A percentile compares a stretch with the other conserved stretches of the same genome.
These are phyloP conservation scores for Tortricodes alternella DNA, from an alignment of 2,888 invertebrate species.

Conservation along the genomic window DNA sequence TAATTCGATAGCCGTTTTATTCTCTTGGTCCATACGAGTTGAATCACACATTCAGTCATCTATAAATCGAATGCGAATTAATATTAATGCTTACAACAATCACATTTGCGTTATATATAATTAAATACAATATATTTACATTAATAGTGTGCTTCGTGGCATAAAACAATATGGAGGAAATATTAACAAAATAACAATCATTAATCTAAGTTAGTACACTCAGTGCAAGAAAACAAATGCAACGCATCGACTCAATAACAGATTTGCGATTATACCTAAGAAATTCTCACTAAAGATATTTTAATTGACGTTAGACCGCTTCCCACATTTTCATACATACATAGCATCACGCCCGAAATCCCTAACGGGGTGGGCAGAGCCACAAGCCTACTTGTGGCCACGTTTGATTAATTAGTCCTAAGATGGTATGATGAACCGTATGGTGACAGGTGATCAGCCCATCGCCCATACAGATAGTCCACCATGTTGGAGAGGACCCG, in stretches of 20 bases:
- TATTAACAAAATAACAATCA: slow-evolving; percentile 18
- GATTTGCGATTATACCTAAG: too few relatives aligned
- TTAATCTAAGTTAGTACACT: slow-evolving; percentile 15
- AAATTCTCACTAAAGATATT: background rate
- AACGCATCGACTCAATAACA: slow-evolving; percentile 11
- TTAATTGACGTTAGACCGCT: background rate
- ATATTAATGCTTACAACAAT: slow-evolving; percentile 6
- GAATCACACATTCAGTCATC: slow-evolving; percentile 37
- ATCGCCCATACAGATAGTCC: too few relatives aligned
- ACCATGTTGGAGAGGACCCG: too few relatives aligned
- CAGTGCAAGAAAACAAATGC: slow-evolving; percentile 24
- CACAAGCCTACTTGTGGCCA: too few relatives aligned
- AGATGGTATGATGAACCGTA: too few relatives aligned
- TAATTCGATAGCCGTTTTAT: slow-evolving; percentile 57
- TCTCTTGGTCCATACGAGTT: slow-evolving; percentile 57
- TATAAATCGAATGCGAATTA: slow-evolving; percentile 9
- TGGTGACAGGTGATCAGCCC: too few relatives aligned
- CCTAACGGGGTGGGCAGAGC: too few relatives aligned
- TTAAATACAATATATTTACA: slow-evolving; percentile 27
- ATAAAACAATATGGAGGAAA: slow-evolving; percentile 19
- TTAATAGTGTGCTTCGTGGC: slow-evolving; percentile 16
- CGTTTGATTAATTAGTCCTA: too few relatives aligned
- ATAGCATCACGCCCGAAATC: too few relatives aligned
- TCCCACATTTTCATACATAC: too few relatives aligned
- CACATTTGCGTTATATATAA: slow-evolving; percentile 1